Evolutionary conservation across 2,113 vertebrate species (phyloP).

Genomic region (Plectropomus leopardus): DNA sequence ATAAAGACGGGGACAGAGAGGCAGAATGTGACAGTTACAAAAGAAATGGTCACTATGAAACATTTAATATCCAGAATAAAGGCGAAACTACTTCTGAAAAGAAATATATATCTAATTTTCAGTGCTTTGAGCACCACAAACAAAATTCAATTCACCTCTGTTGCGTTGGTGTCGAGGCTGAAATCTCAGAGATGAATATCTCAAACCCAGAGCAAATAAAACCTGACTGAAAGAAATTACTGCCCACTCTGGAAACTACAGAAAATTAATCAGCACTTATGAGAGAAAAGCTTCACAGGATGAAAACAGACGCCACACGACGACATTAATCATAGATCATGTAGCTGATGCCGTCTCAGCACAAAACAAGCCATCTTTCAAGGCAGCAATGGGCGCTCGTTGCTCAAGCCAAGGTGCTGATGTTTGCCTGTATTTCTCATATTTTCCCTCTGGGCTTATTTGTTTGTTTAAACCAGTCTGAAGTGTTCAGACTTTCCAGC

Average conservation of each 20-base stretch:
- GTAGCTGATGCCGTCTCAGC: constrained; percentile 43
- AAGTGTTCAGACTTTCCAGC: constrained; percentile 73
- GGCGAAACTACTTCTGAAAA: background rate
- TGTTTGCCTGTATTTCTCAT: constrained; percentile 54
- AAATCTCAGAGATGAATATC: constrained; percentile 21
- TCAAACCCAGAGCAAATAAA: constrained; percentile 31
- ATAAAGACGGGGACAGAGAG: too few relatives aligned
- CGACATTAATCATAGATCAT: constrained; percentile 49
- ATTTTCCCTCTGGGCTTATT: constrained; percentile 61
- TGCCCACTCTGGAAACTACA: constrained; percentile 30
- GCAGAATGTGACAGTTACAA: too few relatives aligned
- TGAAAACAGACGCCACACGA: constrained; percentile 29
- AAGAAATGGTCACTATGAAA: background rate
- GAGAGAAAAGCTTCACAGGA: constrained; percentile 22
- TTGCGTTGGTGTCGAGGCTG: background rate
- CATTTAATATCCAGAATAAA: background rate
- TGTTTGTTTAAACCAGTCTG: constrained; percentile 69
- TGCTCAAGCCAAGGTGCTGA: constrained; percentile 52
- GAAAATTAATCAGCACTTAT: constrained; percentile 43
- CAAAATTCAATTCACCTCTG: background rate
- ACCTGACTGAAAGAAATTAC: constrained; percentile 29
- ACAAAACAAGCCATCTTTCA: constrained; percentile 49
- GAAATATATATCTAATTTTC: background rate
- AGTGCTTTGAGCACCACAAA: background rate
- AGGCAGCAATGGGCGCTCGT: constrained; percentile 27